Evolutionary conservation across 2,797 vertebrate species (phyloP).

Genomic region (Catamblyrhynchus diadema): DNA sequence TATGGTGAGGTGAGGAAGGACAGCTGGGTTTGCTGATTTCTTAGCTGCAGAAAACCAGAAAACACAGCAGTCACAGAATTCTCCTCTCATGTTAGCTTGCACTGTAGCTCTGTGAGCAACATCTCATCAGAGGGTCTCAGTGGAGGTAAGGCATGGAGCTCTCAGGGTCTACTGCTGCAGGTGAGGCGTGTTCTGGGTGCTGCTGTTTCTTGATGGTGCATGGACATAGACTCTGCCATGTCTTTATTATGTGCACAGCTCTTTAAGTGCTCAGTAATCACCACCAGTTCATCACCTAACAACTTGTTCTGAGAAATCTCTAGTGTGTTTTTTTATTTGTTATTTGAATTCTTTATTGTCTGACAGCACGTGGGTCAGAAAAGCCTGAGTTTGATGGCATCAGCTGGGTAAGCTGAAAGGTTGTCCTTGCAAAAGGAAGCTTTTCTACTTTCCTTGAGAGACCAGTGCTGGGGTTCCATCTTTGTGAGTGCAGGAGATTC

Average conservation of each 20-base stretch:
- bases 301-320: background rate
- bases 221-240: background rate
- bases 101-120: background rate
- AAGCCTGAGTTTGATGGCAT: background rate
- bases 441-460: background rate
- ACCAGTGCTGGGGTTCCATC: background rate
- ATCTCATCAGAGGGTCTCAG: background rate
- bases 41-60: background rate
- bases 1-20: background rate
- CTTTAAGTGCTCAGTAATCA: background rate
- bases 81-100: background rate
- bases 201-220: background rate
- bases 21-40: background rate
- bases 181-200: background rate
- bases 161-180: background rate
- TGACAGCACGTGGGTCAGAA: background rate
- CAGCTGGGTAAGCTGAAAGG: background rate
- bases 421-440: background rate
- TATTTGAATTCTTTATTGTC: background rate
- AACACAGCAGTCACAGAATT: background rate
- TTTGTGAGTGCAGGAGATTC: background rate
- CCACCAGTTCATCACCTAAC: background rate
- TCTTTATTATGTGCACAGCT: background rate
- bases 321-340: background rate
- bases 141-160: background rate